A percentile compares a stretch with the other conserved stretches of the same genome.
Evolutionary conservation across 35 echinoderm and acorn worm species (phyloP).

Genomic region (Diadema setosum): DNA sequence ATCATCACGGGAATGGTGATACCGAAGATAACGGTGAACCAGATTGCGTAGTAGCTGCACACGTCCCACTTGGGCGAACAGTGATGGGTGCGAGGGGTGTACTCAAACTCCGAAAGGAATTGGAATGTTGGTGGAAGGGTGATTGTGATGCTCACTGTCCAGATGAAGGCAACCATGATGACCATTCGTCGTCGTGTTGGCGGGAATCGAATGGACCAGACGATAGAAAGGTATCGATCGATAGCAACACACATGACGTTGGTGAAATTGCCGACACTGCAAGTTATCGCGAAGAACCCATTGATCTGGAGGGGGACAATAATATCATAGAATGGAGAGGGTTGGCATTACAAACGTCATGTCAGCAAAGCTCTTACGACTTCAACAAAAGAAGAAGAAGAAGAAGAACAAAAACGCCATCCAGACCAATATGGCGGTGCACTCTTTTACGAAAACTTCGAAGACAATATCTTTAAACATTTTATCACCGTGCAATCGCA

Average conservation of each 20-base stretch:
- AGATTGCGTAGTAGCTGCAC: background rate
- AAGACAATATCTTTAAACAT: too few relatives aligned
- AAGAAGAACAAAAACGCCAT: too few relatives aligned
- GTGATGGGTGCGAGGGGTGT: background rate
- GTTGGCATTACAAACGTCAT: too few relatives aligned
- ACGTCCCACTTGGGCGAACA: background rate
- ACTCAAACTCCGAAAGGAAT: background rate
- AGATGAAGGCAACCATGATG: background rate
- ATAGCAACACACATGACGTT: constrained; percentile 9
- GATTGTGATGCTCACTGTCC: background rate
- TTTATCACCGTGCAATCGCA: too few relatives aligned
- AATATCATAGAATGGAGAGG: background rate
- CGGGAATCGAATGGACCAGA: background rate
- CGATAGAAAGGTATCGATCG: background rate
- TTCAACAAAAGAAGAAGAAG: too few relatives aligned
- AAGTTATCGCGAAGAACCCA: background rate
- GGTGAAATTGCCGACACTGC: background rate
- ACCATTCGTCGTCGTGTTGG: background rate
- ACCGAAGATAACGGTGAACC: constrained; percentile 7
- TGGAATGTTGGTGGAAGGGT: background rate
- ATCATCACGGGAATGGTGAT: background rate
- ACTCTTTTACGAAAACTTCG: too few relatives aligned
- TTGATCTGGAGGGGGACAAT: background rate
- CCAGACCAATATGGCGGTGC: too few relatives aligned
- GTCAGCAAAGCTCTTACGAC: too few relatives aligned